Evolutionary conservation across 2,113 vertebrate genomes (phyloP).

Genomic region (Erythrocercus mccallii): DNA sequence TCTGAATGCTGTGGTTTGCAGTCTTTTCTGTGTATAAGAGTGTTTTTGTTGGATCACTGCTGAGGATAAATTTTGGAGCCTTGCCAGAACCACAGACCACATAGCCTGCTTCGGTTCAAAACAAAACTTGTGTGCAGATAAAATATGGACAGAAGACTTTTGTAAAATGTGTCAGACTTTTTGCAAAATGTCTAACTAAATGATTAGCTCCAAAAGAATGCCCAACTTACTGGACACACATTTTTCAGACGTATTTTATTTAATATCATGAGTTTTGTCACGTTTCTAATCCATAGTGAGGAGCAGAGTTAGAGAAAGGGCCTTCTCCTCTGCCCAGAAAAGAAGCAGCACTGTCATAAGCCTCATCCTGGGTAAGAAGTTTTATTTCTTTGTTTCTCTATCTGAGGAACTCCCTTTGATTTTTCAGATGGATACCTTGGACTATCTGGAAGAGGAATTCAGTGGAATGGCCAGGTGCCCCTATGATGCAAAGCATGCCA

Average conservation of each 20-base stretch:
- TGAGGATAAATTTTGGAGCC: conserved; percentile 61
- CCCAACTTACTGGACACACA: not conserved
- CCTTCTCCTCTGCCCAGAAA: not conserved
- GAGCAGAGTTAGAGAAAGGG: not conserved
- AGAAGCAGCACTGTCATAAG: not conserved
- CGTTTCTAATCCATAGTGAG: not conserved
- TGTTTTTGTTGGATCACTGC: conserved; percentile 1
- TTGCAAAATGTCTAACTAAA: not conserved
- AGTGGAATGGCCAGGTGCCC: conserved; percentile 98
- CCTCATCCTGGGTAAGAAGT: not conserved
- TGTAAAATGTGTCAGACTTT: not conserved
- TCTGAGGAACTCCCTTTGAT: conserved; percentile 24
- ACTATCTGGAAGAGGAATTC: conserved; percentile 91
- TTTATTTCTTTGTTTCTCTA: not conserved
- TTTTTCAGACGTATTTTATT: not conserved
- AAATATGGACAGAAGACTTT: conserved; percentile 31
- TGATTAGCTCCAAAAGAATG: not conserved
- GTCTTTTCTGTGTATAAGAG: conserved; percentile 16
- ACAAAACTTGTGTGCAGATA: conserved; percentile 23
- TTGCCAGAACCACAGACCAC: conserved; percentile 65
- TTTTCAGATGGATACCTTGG: conserved; percentile 89
- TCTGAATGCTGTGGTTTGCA: conserved; percentile 11
- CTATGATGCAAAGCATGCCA: conserved; percentile 97
- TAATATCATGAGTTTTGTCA: not conserved
- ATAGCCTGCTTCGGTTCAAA: conserved; percentile 47